A percentile compares a stretch with the other conserved stretches of the same genome.
phyloP scores from a whole-genome alignment of 1,140 invertebrate genomes.

The Drosophila navojoa region DNA sequence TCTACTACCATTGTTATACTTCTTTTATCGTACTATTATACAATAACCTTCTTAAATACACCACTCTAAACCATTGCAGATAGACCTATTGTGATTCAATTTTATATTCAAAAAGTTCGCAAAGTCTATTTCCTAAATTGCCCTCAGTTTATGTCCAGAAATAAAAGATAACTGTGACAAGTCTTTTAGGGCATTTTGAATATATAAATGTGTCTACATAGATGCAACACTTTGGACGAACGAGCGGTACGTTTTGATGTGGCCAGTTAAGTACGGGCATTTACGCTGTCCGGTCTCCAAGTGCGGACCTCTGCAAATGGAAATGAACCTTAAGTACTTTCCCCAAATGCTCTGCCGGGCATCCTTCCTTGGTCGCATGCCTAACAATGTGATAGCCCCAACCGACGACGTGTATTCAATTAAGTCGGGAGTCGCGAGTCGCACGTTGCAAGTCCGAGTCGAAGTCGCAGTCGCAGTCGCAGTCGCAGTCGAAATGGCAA shows the following conservation, averaged over 20 bases:
- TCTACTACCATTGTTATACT: too few relatives aligned
- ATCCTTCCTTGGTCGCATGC: not conserved
- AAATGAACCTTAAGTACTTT: constrained; percentile 20
- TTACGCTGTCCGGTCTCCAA: constrained; percentile 12
- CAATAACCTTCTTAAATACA: too few relatives aligned
- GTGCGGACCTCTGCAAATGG: constrained; percentile 3
- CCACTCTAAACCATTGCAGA: too few relatives aligned
- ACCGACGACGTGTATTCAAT: constrained; percentile 50
- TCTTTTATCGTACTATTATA: too few relatives aligned
- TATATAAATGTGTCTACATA: not conserved
- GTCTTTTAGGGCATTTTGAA: not conserved
- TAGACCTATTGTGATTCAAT: too few relatives aligned
- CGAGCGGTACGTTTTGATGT: constrained; percentile 8
- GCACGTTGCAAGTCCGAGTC: constrained; percentile 39
- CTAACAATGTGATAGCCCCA: constrained; percentile 18
- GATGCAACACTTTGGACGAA: not conserved
- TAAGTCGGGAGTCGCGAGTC: constrained; percentile 45
- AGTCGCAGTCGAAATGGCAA: constrained; percentile 39
- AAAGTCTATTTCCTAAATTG: not conserved
- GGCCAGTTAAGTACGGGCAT: constrained; percentile 6
- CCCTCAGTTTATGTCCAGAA: not conserved
- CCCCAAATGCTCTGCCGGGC: not conserved
- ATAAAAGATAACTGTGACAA: constrained; percentile 12
- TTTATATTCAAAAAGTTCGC: too few relatives aligned
- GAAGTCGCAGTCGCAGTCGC: constrained; percentile 27